Evolutionary conservation across 2,113 vertebrate genomes (phyloP).

Genomic region (Tupaia tana): DNA sequence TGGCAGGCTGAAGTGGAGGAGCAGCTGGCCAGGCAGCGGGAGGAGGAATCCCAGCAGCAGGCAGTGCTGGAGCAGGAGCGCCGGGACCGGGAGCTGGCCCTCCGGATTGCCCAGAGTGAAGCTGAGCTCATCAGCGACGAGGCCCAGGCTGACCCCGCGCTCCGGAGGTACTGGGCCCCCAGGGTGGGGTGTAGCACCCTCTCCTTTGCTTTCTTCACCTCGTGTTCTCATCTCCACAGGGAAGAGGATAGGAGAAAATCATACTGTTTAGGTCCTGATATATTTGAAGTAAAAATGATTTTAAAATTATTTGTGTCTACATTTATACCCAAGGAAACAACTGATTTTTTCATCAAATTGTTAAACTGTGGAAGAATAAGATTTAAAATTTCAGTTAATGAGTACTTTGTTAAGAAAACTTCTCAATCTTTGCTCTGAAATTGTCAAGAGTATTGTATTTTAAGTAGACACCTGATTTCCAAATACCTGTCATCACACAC

Average conservation of each 20-base stretch:
- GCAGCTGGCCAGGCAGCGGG: constrained; percentile 92
- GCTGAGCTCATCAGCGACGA: constrained; percentile 96
- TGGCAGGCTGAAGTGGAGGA: constrained; percentile 93
- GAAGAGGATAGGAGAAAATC: background rate
- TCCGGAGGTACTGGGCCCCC: constrained; percentile 91
- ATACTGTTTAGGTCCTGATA: background rate
- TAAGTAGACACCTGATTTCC: background rate
- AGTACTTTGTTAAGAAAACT: constrained; percentile 26
- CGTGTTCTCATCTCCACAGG: background rate
- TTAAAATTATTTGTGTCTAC: background rate
- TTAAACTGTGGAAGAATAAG: constrained; percentile 24
- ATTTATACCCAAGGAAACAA: background rate
- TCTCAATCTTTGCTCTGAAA: constrained; percentile 23
- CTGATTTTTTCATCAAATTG: constrained; percentile 31
- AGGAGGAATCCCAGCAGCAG: constrained; percentile 92
- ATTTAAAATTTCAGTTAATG: background rate
- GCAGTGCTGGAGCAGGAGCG: constrained; percentile 95
- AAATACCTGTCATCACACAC: constrained; percentile 37
- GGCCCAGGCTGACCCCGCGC: constrained; percentile 85
- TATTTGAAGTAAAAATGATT: constrained; percentile 14
- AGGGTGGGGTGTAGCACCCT: accelerated
- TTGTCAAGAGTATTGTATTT: background rate
- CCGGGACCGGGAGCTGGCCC: constrained; percentile 94
- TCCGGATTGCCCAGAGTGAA: constrained; percentile 96
- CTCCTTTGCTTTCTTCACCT: background rate